phyloP scores from a whole-genome alignment of 2,113 vertebrate genomes.

The Dicrurus megarhynchus region DNA sequence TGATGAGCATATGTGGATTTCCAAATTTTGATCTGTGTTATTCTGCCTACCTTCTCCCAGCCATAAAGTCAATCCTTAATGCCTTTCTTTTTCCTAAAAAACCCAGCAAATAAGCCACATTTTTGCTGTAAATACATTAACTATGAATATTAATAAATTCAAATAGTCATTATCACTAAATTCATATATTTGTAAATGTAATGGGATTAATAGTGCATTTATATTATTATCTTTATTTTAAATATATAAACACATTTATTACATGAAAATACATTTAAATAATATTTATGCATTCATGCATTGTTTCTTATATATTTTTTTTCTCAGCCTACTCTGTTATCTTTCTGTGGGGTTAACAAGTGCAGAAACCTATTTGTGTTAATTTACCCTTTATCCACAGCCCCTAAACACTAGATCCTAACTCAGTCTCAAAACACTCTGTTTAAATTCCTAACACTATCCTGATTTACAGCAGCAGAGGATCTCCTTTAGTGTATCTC shows the following conservation, averaged over 20 bases:
- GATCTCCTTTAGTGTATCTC: neutral
- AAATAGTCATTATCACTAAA: neutral
- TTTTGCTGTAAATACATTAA: neutral
- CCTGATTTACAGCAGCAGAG: neutral
- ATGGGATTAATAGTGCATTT: neutral
- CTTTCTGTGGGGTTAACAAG: neutral
- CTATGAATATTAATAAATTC: neutral
- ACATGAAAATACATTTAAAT: neutral
- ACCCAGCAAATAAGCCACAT: rapidly evolving
- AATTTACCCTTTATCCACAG: neutral
- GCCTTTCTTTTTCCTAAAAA: neutral
- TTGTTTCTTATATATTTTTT: neutral
- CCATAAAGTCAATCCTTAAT: neutral
- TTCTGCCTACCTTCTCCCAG: neutral
- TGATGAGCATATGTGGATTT: neutral
- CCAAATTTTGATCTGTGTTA: neutral
- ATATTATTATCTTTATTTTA: neutral
- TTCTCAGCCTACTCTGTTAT: neutral
- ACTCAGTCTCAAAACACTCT: neutral
- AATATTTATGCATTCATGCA: neutral
- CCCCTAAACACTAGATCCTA: neutral
- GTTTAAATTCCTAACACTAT: neutral
- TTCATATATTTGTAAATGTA: neutral
- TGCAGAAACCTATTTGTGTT: neutral
- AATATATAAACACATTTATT: neutral